phyloP scores from a whole-genome alignment of 2,888 invertebrate genomes.

The Seira sanloemensis region DNA sequence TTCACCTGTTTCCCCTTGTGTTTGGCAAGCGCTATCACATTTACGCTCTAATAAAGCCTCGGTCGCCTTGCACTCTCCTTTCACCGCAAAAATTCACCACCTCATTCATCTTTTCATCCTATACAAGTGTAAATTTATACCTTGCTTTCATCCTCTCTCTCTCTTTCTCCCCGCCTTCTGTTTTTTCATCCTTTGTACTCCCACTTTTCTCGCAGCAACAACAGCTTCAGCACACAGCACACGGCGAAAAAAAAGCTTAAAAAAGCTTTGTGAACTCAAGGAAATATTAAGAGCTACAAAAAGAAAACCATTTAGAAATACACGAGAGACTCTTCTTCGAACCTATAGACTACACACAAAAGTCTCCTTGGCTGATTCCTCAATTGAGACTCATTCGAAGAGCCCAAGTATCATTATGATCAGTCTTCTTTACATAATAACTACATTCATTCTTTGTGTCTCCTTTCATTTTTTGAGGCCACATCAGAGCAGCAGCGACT shows the following conservation, averaged over 20 bases:
- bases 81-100: conserved; percentile 52
- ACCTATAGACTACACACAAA: neutral
- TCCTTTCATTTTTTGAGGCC: too few relatives aligned
- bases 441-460: too few relatives aligned
- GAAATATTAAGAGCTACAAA: too few relatives aligned
- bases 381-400: neutral
- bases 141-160: conserved; percentile 5
- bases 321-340: neutral
- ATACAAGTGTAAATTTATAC: conserved; percentile 35
- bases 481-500: neutral
- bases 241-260: too few relatives aligned
- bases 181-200: neutral
- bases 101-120: conserved; percentile 57
- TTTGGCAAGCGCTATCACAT: conserved; percentile 61
- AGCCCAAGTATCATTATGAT: conserved; percentile 20
- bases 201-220: neutral
- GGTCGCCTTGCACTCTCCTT: too few relatives aligned
- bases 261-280: too few relatives aligned
- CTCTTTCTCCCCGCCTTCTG: conserved; percentile 5
- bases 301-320: too few relatives aligned
- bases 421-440: conserved; percentile 7
- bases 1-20: conserved; percentile 36
- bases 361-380: neutral
- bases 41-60: conserved; percentile 69
- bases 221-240: neutral